Conservation (phyloP, 2,113 vertebrate genomes). For the Rousettus leschenaultii region DNA sequence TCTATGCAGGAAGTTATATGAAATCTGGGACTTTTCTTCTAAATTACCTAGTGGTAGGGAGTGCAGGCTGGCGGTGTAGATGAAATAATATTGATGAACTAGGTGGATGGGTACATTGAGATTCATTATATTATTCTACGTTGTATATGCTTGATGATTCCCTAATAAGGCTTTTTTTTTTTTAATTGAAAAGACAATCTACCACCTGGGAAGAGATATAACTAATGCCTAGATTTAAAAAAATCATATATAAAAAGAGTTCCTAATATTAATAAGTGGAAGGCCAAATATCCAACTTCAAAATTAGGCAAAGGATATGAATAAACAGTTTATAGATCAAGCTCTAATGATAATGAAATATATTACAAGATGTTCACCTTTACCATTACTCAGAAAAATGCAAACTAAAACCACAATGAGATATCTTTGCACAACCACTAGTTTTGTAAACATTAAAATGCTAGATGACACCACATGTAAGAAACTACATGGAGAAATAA, state of each 20-base stretch:
- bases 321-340: not conserved
- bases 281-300: not conserved
- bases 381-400: not conserved
- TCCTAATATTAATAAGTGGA: not conserved
- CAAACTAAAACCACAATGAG: constrained; percentile 14
- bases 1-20: not conserved
- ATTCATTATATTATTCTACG: not conserved
- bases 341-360: not conserved
- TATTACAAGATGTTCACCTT: not conserved
- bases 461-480: not conserved
- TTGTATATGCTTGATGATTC: not conserved
- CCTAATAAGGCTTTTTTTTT: not conserved
- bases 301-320: constrained; percentile 1
- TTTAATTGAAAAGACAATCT: not conserved
- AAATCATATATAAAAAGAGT: not conserved
- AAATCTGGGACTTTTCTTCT: not conserved
- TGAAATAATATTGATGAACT: not conserved
- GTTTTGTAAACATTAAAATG: constrained; percentile 16
- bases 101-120: not conserved
- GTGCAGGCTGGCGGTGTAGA: not conserved
- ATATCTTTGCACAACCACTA: not conserved
- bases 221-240: not conserved
- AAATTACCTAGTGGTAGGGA: not conserved
- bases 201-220: not conserved
- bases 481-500: not conserved